Evolutionary conservation across 2,113 vertebrate genomes (phyloP), one percentile per base, ranked within the genome.

Genomic region (Amphiprion ocellaris): DNA sequence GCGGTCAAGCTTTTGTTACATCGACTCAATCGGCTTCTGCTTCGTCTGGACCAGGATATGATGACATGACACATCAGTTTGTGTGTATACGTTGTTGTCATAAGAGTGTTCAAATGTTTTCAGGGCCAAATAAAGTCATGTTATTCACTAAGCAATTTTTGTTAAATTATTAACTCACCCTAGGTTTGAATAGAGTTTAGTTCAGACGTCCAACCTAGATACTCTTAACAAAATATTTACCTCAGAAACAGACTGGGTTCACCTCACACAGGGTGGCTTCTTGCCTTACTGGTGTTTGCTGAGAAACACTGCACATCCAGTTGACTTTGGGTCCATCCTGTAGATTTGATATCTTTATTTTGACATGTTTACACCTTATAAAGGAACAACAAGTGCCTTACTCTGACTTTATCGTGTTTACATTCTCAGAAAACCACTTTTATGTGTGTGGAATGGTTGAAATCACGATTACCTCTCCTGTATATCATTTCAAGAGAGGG

Each of bases 221-320:
- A 50, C 65, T 72, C 50, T 54, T 53, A 74, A 44, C 28, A 77
- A 61, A 86, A 85, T 83, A 79, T 89, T 75, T 86, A 79, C 68
- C 68, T 39, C 54, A 60, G 28, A 74, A 77, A 69, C 15, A 26
- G 66, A 50, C 30, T 44, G 8, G 23, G 49, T 77, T 41, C 28
- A 30, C 28, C 33, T 74, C 74, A 47, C 62, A 17, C 16, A 46
- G 52, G 23, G 16, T 2, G 62, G 47, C 52, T 55, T 41, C 66
- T 41, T 55, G 67, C 17, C 24, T 64, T 64, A 47, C 26, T 50
- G 52, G 30, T 65, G 69, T 53, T 74, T 55, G 37, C 21, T 2
- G 17, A 55, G n/a, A 9, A 17, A 28, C 50, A 39, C 44, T 44
- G 39, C 67, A 47, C 15, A 72, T 37, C 37, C 46, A 28, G 60